Conservation (phyloP, 2,888 invertebrate genomes). For the Eupithecia exiguata region DNA sequence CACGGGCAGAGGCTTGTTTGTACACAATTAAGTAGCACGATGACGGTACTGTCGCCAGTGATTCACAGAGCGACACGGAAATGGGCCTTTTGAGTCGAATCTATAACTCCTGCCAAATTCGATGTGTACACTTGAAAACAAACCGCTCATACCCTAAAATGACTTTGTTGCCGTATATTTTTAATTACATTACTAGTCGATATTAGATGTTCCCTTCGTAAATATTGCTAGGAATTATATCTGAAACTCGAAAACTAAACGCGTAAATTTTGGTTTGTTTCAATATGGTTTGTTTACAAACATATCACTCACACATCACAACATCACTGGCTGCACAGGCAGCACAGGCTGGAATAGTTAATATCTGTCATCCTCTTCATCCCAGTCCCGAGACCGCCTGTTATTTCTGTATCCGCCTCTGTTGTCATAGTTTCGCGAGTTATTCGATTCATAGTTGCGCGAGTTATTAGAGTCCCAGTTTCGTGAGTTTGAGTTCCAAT, state of each 20-base stretch:
- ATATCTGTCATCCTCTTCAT: constrained; percentile 27
- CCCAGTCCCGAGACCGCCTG: constrained; percentile 20
- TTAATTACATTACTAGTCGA: not conserved
- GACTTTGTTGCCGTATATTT: not conserved
- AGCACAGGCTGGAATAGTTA: not conserved
- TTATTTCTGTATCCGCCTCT: constrained; percentile 21
- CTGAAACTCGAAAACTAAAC: not conserved
- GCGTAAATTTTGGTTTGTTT: not conserved
- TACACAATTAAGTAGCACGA: not conserved
- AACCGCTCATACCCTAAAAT: not conserved
- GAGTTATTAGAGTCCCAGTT: constrained; percentile 4
- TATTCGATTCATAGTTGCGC: constrained; percentile 13
- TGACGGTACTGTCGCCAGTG: not conserved
- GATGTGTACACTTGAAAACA: not conserved
- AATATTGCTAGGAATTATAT: not conserved
- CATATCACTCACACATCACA: too few relatives aligned
- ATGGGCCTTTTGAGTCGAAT: not conserved
- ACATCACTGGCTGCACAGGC: too few relatives aligned
- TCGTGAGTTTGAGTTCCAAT: constrained; percentile 21
- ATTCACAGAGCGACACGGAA: too few relatives aligned
- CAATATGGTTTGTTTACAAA: not conserved
- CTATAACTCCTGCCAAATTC: not conserved
- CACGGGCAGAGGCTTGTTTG: not conserved
- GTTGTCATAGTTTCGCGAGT: constrained; percentile 31
- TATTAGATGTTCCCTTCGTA: not conserved